Conservation (phyloP, 2,888 invertebrate species). For the Onchidella celtica region DNA sequence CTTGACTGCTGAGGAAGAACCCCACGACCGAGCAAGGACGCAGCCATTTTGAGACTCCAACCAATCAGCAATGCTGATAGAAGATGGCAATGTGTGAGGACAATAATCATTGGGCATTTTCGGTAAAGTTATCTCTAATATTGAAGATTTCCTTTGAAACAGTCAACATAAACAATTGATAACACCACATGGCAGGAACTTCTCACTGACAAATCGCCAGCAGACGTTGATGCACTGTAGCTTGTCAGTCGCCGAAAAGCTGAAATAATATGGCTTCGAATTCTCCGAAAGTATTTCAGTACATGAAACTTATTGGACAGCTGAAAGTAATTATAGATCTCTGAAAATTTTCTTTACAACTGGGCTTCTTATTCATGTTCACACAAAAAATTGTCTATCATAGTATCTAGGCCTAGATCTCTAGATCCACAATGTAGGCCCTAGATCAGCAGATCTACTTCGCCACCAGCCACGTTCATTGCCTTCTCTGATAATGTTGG, state of each 20-base stretch:
- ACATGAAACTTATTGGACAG: constrained; percentile 69
- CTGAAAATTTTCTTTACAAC: background rate
- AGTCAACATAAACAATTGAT: background rate
- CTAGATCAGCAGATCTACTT: too few species aligned
- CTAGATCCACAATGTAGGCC: too few species aligned
- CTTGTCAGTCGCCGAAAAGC: too few species aligned
- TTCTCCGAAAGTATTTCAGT: constrained; percentile 64
- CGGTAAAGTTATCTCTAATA: background rate
- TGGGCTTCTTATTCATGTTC: too few species aligned
- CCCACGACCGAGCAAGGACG: constrained; percentile 52
- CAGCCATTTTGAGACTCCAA: constrained; percentile 62
- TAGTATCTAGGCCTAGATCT: too few species aligned
- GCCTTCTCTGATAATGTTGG: too few species aligned
- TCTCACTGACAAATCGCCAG: too few species aligned
- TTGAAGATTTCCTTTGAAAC: background rate
- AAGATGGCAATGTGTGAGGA: background rate
- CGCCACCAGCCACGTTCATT: too few species aligned
- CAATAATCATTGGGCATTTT: background rate
- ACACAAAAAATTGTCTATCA: too few species aligned
- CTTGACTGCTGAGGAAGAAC: background rate
- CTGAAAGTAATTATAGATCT: constrained; percentile 67
- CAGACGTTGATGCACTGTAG: too few species aligned
- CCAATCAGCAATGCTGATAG: constrained; percentile 53
- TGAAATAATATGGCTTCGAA: constrained; percentile 47
- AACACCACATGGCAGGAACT: too few species aligned